Evolutionary conservation across 1,140 invertebrate species (phyloP).

Genomic region (Drosophila ohnishii): DNA sequence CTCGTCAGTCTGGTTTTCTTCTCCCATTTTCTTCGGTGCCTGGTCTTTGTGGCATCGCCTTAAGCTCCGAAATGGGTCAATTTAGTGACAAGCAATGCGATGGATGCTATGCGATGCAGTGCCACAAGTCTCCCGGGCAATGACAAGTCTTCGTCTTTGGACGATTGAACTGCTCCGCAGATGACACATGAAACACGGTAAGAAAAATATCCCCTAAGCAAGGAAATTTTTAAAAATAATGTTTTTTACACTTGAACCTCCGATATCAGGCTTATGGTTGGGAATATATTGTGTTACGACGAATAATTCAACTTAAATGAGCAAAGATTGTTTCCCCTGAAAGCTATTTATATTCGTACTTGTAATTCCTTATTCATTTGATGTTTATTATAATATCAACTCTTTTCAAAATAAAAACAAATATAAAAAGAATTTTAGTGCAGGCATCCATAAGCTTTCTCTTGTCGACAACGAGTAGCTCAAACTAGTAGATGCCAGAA

Average conservation of each 20-base stretch:
- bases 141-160: conserved; percentile 31
- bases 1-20: conserved; percentile 67
- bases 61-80: conserved; percentile 70
- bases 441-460: conserved; percentile 33
- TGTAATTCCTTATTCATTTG: neutral
- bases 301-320: too few relatives aligned
- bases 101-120: conserved; percentile 46
- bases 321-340: neutral
- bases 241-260: neutral
- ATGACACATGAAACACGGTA: conserved; percentile 32
- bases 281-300: neutral
- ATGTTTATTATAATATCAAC: neutral
- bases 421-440: neutral
- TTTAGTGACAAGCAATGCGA: conserved; percentile 67
- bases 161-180: conserved; percentile 21
- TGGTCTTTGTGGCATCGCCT: conserved; percentile 55
- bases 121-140: conserved; percentile 41
- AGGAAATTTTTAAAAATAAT: neutral
- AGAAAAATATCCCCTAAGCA: too few relatives aligned
- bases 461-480: conserved; percentile 10
- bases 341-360: neutral
- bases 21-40: conserved; percentile 24
- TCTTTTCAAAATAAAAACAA: neutral
- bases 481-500: neutral
- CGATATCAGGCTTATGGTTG: neutral